These are phyloP conservation scores for Brachypterus glaber DNA, from an alignment of 2,888 invertebrate genomes.

Conservation along the genomic window DNA sequence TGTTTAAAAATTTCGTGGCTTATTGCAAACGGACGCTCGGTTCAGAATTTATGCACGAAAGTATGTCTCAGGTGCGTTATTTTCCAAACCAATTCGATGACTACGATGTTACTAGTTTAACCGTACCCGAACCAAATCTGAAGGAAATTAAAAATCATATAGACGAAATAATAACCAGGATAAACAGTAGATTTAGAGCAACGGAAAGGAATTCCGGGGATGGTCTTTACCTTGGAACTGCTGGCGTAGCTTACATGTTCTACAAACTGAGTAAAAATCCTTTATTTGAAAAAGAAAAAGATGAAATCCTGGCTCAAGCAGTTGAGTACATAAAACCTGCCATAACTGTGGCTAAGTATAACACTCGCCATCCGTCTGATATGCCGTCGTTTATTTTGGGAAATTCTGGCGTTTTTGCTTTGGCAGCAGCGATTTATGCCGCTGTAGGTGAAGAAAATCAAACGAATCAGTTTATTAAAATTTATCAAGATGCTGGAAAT, in stretches of 20 bases:
- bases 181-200: neutral
- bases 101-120: neutral
- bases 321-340: slow-evolving; percentile 55
- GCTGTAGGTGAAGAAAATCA: slow-evolving; percentile 42
- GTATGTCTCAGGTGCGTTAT: too few species aligned
- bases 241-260: slow-evolving; percentile 69
- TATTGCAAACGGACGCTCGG: too few species aligned
- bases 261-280: slow-evolving; percentile 55
- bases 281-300: slow-evolving; percentile 40
- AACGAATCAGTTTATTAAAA: slow-evolving; percentile 32
- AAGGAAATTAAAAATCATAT: neutral
- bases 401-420: slow-evolving; percentile 65
- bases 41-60: too few species aligned
- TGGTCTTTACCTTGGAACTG: slow-evolving; percentile 59
- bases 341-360: slow-evolving; percentile 43
- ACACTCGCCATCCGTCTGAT: slow-evolving; percentile 43
- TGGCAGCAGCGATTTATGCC: slow-evolving; percentile 55
- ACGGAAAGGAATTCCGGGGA: slow-evolving; percentile 39
- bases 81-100: neutral
- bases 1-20: too few species aligned
- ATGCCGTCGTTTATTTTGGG: slow-evolving; percentile 69
- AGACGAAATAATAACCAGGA: neutral
- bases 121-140: neutral
- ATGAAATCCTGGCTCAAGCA: slow-evolving; percentile 48
- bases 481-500: slow-evolving; percentile 39